Evolutionary conservation across 2,113 vertebrate species (phyloP).

Genomic region (Nycticebus coucang): DNA sequence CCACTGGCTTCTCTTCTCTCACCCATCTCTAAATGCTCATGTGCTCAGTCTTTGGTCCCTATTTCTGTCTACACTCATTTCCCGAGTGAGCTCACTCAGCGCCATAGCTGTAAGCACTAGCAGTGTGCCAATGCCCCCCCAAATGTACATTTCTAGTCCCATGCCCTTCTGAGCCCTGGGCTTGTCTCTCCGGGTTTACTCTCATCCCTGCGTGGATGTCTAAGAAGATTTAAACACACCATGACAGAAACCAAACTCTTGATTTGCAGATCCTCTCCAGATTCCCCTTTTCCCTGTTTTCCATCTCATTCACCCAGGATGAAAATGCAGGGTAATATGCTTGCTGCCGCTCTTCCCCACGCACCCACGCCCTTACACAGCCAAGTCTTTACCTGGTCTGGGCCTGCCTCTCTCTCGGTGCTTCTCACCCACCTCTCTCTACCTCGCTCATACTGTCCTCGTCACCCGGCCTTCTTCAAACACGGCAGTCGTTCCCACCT

Average conservation of each 20-base stretch:
- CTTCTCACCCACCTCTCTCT: background rate
- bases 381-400: background rate
- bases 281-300: background rate
- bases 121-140: background rate
- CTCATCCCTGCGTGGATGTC: background rate
- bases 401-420: background rate
- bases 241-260: background rate
- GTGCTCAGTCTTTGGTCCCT: background rate
- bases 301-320: background rate
- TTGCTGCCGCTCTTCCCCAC: background rate
- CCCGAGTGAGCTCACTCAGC: background rate
- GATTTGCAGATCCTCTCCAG: background rate
- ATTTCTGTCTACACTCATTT: background rate
- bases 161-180: background rate
- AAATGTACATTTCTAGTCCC: background rate
- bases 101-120: background rate
- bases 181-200: background rate
- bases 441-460: background rate
- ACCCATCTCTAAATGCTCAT: background rate
- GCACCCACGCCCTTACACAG: background rate
- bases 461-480: background rate
- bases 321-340: background rate
- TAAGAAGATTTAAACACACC: conserved; percentile 9
- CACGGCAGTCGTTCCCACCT: background rate
- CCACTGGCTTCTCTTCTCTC: background rate